Conservation (phyloP, 1,140 invertebrate genomes). For the Drosophila setifemur region DNA sequence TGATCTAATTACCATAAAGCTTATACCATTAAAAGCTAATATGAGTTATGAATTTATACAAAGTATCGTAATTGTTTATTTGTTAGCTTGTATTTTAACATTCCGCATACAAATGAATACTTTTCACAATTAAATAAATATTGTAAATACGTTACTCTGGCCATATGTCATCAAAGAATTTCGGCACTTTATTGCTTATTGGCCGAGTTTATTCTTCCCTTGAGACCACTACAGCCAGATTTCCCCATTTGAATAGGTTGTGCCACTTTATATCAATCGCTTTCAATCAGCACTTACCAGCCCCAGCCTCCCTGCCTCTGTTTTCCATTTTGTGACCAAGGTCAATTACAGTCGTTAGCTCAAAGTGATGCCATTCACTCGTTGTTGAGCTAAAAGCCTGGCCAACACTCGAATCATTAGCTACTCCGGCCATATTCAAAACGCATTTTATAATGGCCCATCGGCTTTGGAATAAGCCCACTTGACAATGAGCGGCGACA, state of each 20-base stretch:
- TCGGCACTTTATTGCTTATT: no score
- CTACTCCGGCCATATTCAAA: constrained; percentile 41
- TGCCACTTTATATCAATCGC: constrained; percentile 29
- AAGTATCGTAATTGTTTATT: no score
- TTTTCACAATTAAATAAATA: no score
- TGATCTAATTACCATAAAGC: no score
- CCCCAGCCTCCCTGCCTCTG: not conserved
- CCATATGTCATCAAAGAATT: not conserved
- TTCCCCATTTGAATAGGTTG: constrained; percentile 23
- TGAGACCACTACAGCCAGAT: not conserved
- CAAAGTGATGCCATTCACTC: constrained; percentile 40
- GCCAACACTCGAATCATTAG: constrained; percentile 39
- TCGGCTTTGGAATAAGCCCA: constrained; percentile 25
- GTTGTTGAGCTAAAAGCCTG: constrained; percentile 17
- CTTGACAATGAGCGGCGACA: constrained; percentile 30
- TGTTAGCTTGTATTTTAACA: no score
- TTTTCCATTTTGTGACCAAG: not conserved
- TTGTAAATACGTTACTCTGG: no score
- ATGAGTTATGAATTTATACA: no score
- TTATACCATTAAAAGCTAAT: no score
- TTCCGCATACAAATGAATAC: no score
- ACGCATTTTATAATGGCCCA: constrained; percentile 41
- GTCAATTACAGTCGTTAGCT: constrained; percentile 44
- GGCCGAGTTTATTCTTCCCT: not conserved
- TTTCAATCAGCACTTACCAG: constrained; percentile 42